Evolutionary conservation across 2,888 invertebrate genomes (phyloP).

Genomic region (Cheilosia urbana): DNA sequence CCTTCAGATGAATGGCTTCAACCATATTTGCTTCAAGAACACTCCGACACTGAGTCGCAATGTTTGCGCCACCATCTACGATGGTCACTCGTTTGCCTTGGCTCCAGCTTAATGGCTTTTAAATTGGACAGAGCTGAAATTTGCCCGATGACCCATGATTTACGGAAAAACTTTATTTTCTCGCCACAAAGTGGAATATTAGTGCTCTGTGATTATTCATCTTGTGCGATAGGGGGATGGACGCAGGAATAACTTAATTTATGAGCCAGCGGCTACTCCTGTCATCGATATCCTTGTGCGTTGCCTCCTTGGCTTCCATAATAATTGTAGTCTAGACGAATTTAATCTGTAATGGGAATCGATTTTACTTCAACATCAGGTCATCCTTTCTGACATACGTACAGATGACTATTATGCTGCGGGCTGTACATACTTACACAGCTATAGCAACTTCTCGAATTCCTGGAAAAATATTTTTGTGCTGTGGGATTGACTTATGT

Average conservation of each 20-base stretch:
- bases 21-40: constrained; percentile 25
- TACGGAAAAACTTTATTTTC: constrained; percentile 48
- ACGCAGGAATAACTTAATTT: constrained; percentile 41
- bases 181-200: constrained; percentile 50
- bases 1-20: constrained; percentile 17
- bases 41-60: constrained; percentile 21
- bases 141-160: constrained; percentile 59
- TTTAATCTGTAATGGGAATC: constrained; percentile 30
- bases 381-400: constrained; percentile 25
- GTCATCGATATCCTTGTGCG: constrained; percentile 35
- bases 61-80: neutral
- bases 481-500: no score
- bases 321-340: constrained; percentile 48
- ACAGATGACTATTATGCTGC: constrained; percentile 13
- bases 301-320: constrained; percentile 42
- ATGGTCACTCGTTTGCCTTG: constrained; percentile 15
- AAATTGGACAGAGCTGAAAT: constrained; percentile 53
- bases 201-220: constrained; percentile 21
- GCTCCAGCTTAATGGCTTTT: constrained; percentile 57
- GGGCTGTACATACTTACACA: neutral
- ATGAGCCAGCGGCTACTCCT: constrained; percentile 7
- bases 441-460: neutral
- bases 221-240: neutral
- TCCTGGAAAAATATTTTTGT: no score
- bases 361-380: constrained; percentile 52